Conservation (phyloP, 2,888 invertebrate genomes). For the Halictus ligatus region DNA sequence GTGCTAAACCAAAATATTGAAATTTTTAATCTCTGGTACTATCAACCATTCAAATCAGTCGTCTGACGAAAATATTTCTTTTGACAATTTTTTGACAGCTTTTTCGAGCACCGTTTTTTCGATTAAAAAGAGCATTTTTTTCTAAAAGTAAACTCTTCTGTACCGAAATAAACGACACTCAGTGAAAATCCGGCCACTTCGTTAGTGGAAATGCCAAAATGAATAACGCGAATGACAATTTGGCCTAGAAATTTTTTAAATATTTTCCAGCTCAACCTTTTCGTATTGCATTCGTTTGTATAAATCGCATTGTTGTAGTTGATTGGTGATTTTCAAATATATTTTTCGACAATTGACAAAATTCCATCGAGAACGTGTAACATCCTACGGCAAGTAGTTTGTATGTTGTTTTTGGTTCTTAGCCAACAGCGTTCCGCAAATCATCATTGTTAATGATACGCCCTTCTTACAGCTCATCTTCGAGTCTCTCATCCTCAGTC, state of each 20-base stretch:
- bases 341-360: background rate
- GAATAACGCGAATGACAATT: background rate
- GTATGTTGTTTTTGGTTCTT: background rate
- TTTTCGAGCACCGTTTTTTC: background rate
- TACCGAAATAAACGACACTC: background rate
- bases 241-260: background rate
- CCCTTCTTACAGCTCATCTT: background rate
- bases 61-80: background rate
- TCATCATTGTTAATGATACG: slow-evolving; percentile 9
- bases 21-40: background rate
- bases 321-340: background rate
- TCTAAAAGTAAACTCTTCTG: background rate
- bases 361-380: background rate
- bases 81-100: no score
- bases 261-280: no score
- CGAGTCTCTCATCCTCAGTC: background rate
- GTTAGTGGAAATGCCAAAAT: background rate
- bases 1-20: background rate
- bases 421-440: background rate
- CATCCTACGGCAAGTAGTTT: background rate
- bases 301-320: background rate
- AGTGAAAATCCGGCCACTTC: background rate
- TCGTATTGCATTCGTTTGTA: background rate
- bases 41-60: background rate
- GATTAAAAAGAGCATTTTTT: background rate